Base-by-base conservation (phyloP, 2,888 invertebrate genomes). In the Erebia aethiops region DNA sequence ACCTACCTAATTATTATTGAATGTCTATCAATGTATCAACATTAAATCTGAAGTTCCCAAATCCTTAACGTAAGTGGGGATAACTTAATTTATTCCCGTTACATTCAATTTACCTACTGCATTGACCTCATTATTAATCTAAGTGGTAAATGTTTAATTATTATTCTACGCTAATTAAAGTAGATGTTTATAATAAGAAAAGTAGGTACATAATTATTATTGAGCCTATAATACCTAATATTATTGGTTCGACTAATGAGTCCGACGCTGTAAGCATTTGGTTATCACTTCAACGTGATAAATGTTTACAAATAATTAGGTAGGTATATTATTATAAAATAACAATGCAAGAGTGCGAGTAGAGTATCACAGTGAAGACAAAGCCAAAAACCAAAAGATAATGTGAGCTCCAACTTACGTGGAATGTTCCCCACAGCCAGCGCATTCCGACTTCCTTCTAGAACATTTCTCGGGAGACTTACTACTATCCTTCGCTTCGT, bases 401-500 rank as follows among this genome's bases (percentile, higher is more conserved):
- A 58, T 54, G 26, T 43, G 54, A 56, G 35, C 26, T 54, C 21
- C 41, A 78, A 92, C 93, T 93, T 88, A 94, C 93, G 85, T 89
- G 80, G 88, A 89, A 86, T 93, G 91, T 85, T 93, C 91, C 79
- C 80, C 78, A 84, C 91, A 92, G 75, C 89, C 90, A 79, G 89
- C 86, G 80, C 93, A 93, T 91, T 92, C 91, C 80, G 91, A 90
- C 77, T 81, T 87, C 82, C 89, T 90, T 90, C 90, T 90, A 85
- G 89, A 89, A 90, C 92, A 92, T 88, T 91, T 92, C 84, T 89
- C 84, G 74, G 83, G 81, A 75, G 81, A 76, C 81, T 84, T 87
- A 26, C 18, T 43, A 16, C 18, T 56, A 72, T 78, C 87, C 83
- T 80, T 87, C 82, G 77, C 81, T 77, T 90, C 86, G 69, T 84